Conservation (phyloP, 2,113 vertebrate species). For the Chauna torquata region DNA sequence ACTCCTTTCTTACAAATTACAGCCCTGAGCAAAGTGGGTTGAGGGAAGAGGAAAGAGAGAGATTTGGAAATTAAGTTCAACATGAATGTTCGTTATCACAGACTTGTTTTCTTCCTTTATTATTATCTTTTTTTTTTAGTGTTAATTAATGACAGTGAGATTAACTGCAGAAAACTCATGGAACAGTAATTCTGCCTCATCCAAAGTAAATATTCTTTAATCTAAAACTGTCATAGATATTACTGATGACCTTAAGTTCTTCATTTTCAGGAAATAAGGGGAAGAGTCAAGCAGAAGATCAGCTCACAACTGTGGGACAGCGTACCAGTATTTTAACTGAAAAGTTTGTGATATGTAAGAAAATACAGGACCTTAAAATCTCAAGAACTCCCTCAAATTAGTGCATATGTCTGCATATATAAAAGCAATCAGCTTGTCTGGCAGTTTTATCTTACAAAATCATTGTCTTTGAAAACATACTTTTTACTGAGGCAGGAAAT, state of each 20-base stretch:
- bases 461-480: background rate
- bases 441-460: background rate
- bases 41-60: background rate
- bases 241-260: background rate
- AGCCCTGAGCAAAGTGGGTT: slow-evolving; percentile 41
- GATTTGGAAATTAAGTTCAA: slow-evolving; percentile 22
- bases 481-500: background rate
- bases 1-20: slow-evolving; percentile 41
- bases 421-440: background rate
- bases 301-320: background rate
- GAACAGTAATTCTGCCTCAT: slow-evolving; percentile 10
- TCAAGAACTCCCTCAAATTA: background rate
- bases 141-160: slow-evolving; percentile 9
- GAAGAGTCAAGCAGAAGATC: slow-evolving; percentile 15
- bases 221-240: background rate
- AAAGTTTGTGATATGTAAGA: background rate
- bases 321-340: background rate
- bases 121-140: slow-evolving; percentile 34
- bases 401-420: background rate
- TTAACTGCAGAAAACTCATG: slow-evolving; percentile 24
- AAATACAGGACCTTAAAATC: background rate
- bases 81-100: background rate
- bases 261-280: slow-evolving; percentile 12
- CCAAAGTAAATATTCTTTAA: slow-evolving; percentile 27
- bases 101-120: slow-evolving; percentile 2